Base-by-base conservation (phyloP, 2,113 vertebrate species). In the Sebastes schlegelii region DNA sequence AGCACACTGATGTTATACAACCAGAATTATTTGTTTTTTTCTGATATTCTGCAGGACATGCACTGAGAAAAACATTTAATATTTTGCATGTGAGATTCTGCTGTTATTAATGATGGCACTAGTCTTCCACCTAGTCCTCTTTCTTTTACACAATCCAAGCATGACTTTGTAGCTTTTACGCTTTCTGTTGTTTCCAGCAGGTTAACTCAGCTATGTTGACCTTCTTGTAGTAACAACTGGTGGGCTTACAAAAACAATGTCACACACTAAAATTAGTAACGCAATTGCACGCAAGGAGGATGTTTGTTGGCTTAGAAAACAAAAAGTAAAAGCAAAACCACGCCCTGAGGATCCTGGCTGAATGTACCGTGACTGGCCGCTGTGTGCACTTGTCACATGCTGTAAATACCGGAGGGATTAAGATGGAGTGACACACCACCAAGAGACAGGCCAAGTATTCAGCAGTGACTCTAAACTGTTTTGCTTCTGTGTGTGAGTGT, bases 381-480 rank as follows among this genome's bases (percentile, higher is more conserved):
- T 72, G 65, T 64, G 52, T 63, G 61, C 11, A 21, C 65, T 55
- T 55, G 84, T 85, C 90, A 86, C 73, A 74, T 77, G 66, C 52
- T 66, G 85, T 46, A 64, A 80, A 87, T 79, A 62, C 48, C 67
- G 52, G 17, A 75, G 61, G 64, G 77, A 89, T 78, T 86, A 79
- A 51, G 71, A 83, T 49, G 21, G 74, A 84, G 74, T 75, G 85
- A 86, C 77, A 66, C 46, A 6, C 48, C 0, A n/a, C 62, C 67
- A 74, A 70, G 65, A 75, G 55, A 83, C 42, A 72, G 34, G 68
- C 48, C 8, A 2, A 45, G 77, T n/a, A 21, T 77, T 88, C 80
- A 80, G 76, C 54, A 58, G 57, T 61, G 62, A 55, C 46, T 14
- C 10, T 73, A 61, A 68, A 83, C 64, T 64, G 67, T 67, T 76